Evolutionary conservation across 2,888 invertebrate species (phyloP).

Genomic region (Steromphala cineraria): DNA sequence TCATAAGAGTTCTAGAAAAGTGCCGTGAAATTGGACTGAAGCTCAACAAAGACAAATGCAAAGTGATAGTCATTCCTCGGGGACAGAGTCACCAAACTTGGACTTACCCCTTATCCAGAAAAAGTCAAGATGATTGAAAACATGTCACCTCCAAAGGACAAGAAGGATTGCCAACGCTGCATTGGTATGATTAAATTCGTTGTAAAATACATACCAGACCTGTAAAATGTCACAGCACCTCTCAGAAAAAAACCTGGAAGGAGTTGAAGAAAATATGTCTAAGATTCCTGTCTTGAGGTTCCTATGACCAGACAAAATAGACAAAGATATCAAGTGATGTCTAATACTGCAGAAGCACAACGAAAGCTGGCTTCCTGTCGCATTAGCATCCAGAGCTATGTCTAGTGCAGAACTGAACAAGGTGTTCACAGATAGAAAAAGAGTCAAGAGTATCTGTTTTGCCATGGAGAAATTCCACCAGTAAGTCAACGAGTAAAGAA

Average conservation of each 20-base stretch:
- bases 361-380: constrained; percentile 23
- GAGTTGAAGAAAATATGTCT: constrained; percentile 13
- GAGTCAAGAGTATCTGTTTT: constrained; percentile 29
- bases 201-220: constrained; percentile 24
- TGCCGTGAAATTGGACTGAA: not conserved
- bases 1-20: not conserved
- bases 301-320: not conserved
- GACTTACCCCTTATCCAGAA: constrained; percentile 34
- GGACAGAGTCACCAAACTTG: constrained; percentile 10
- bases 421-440: constrained; percentile 28
- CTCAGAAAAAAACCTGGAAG: constrained; percentile 19
- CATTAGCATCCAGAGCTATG: constrained; percentile 31
- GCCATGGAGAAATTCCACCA: constrained; percentile 26
- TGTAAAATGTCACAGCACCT: constrained; percentile 17
- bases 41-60: not conserved
- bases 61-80: constrained; percentile 25
- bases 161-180: constrained; percentile 31
- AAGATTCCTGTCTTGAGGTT: constrained; percentile 10
- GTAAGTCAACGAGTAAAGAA: constrained; percentile 21
- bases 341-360: constrained; percentile 23
- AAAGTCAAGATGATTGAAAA: constrained; percentile 29
- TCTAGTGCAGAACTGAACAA: constrained; percentile 25
- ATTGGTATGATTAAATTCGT: constrained; percentile 34
- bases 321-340: constrained; percentile 28
- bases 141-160: constrained; percentile 26